These are phyloP conservation scores for Acrobasis repandana DNA, from an alignment of 2,888 invertebrate genomes.

Conservation along the genomic window DNA sequence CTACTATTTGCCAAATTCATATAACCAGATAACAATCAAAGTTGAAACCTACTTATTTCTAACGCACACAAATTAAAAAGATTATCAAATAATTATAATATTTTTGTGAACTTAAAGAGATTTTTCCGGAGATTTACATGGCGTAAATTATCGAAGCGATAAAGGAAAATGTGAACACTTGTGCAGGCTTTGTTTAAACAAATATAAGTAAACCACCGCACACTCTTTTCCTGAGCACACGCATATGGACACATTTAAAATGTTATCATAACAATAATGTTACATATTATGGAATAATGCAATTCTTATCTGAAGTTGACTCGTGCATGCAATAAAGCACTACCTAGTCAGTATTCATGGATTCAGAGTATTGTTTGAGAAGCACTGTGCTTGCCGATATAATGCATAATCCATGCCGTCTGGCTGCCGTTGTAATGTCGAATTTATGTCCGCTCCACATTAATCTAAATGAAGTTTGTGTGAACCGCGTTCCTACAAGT, in stretches of 20 bases:
- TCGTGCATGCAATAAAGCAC: slow-evolving; percentile 9
- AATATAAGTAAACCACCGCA: background rate
- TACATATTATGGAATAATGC: slow-evolving; percentile 14
- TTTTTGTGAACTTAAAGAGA: too few species aligned
- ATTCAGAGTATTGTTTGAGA: slow-evolving; percentile 23
- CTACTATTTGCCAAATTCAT: too few species aligned
- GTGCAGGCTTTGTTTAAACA: background rate
- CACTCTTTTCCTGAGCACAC: background rate
- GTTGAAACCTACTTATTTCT: too few species aligned
- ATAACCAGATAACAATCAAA: too few species aligned
- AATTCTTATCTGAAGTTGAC: slow-evolving; percentile 9
- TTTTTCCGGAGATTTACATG: too few species aligned
- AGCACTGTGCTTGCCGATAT: slow-evolving; percentile 40
- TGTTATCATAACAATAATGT: slow-evolving; percentile 17
- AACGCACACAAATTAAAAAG: too few species aligned
- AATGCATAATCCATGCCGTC: slow-evolving; percentile 58
- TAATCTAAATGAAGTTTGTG: slow-evolving; percentile 29
- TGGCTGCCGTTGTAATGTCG: slow-evolving; percentile 44
- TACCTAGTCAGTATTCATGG: slow-evolving; percentile 10
- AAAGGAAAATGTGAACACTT: background rate
- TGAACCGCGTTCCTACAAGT: slow-evolving; percentile 16
- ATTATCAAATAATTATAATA: too few species aligned
- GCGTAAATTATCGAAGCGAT: background rate
- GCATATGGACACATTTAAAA: background rate
- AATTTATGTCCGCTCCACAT: slow-evolving; percentile 47